phyloP scores from a whole-genome alignment of 2,888 invertebrate genomes.

The Carterocephalus palaemon region DNA sequence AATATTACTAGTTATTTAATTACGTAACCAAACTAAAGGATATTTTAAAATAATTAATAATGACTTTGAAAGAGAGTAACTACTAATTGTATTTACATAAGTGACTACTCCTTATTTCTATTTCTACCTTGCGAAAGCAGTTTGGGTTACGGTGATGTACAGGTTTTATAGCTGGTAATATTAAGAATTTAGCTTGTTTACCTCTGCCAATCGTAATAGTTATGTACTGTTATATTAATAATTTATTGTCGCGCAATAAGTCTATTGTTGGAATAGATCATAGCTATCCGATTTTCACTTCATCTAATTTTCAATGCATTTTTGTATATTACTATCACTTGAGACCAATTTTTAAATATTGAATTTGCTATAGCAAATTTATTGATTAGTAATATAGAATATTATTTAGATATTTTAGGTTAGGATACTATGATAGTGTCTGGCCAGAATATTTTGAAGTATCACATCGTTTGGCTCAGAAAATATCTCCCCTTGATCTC shows the following conservation, averaged over 20 bases:
- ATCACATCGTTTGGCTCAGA: slow-evolving; percentile 79
- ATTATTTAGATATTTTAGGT: slow-evolving; percentile 78
- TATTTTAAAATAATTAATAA: slow-evolving; percentile 76
- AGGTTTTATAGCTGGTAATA: slow-evolving; percentile 79
- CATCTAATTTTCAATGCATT: slow-evolving; percentile 70
- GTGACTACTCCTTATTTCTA: slow-evolving; percentile 68
- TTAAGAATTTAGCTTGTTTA: slow-evolving; percentile 75
- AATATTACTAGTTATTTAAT: slow-evolving; percentile 81
- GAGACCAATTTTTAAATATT: slow-evolving; percentile 76
- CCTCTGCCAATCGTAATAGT: slow-evolving; percentile 79
- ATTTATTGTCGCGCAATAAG: slow-evolving; percentile 76
- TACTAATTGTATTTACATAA: slow-evolving; percentile 77
- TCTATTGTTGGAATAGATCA: slow-evolving; percentile 77
- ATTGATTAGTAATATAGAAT: slow-evolving; percentile 73
- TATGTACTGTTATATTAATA: slow-evolving; percentile 75
- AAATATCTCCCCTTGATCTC: slow-evolving; percentile 78
- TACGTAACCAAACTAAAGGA: slow-evolving; percentile 80
- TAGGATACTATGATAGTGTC: slow-evolving; percentile 79
- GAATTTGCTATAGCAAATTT: slow-evolving; percentile 73
- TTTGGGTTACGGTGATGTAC: slow-evolving; percentile 77
- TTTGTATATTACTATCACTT: slow-evolving; percentile 66
- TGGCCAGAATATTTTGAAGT: slow-evolving; percentile 78
- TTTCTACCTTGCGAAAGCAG: slow-evolving; percentile 65
- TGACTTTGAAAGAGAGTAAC: slow-evolving; percentile 73
- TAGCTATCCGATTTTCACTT: slow-evolving; percentile 72